These are phyloP conservation scores for Tyto alba DNA, from an alignment of 2,113 vertebrate species.

Conservation along the genomic window DNA sequence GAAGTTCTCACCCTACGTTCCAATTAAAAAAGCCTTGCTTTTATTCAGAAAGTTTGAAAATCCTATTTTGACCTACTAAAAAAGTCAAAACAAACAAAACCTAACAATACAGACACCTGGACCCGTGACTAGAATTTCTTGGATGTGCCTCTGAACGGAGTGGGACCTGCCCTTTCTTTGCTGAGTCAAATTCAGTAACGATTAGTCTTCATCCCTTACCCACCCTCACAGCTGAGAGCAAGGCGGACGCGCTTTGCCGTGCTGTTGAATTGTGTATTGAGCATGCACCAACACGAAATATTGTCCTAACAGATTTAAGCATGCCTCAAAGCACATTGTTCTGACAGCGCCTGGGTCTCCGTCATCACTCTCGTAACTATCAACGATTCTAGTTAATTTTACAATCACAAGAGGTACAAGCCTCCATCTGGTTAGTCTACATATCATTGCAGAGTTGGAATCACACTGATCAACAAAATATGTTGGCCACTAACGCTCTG, in stretches of 20 bases:
- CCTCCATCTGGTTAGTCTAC: constrained; percentile 62
- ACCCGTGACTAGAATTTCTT: neutral
- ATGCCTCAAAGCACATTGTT: constrained; percentile 59
- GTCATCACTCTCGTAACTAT: constrained; percentile 51
- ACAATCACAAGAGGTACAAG: constrained; percentile 56
- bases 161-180: neutral
- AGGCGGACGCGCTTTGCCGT: neutral
- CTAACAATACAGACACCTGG: neutral
- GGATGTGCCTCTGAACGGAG: neutral
- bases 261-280: neutral
- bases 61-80: neutral
- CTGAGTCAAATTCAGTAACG: neutral
- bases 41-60: neutral
- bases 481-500: constrained; percentile 7
- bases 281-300: constrained; percentile 39
- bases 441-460: constrained; percentile 38
- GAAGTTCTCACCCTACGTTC: neutral
- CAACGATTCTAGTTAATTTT: constrained; percentile 59
- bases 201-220: neutral
- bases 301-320: constrained; percentile 54
- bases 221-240: neutral
- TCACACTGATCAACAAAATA: constrained; percentile 59
- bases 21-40: neutral
- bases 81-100: neutral
- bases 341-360: constrained; percentile 56